Evolutionary conservation across 92 coral and sea anemone genomes (phyloP), one percentile per base, ranked within the genome.

Genomic region (Palythoa caribaeorum): DNA sequence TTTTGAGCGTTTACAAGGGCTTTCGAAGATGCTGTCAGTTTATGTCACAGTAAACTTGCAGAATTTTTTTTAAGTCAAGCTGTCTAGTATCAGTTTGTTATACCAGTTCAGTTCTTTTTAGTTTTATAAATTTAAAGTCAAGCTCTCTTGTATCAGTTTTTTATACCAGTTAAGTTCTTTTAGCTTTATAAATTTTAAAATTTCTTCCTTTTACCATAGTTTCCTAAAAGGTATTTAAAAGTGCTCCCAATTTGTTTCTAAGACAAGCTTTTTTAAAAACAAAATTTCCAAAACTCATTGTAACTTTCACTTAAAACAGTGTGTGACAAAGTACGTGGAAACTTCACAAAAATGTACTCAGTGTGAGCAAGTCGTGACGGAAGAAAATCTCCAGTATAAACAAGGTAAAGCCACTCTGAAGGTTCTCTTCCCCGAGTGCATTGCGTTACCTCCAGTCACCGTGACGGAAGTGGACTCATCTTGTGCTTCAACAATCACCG

Each of bases 381-480:
- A 85, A 60, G 84, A 90, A 39, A 88, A 90, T 71, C 81, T 79
- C 16, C 90, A 85, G n/a, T 97, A 97, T 77, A 90, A 80, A 21
- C 93, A 94, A 17, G 92, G 83, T 66, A 2, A 94, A 8, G 92
- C 88, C 39, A 92, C 96, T 9, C 80, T 97, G 55, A 90, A 93
- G 88, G 87, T 87, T 74, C 93, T 95, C 78, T 97, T 95, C 75
- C 99, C 99, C 15, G 92, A 90, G 80, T 86, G 93, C 19, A 86
- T 88, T 44, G 91, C 89, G 71, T 38, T 85, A 53, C 81, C 88
- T 1, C 88, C 80, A 20, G 88, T 88, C 8, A 73, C 90, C 71
- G 65, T 75, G 73, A 76, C 93, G 2, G 79, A 80, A 80, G 73
- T 20, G 39, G 38, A 21, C n/a, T 38, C 54, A 7, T 38, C 83